These are phyloP conservation scores for Australoheros scitulus DNA, from an alignment of 2,113 vertebrate species.

Conservation along the genomic window DNA sequence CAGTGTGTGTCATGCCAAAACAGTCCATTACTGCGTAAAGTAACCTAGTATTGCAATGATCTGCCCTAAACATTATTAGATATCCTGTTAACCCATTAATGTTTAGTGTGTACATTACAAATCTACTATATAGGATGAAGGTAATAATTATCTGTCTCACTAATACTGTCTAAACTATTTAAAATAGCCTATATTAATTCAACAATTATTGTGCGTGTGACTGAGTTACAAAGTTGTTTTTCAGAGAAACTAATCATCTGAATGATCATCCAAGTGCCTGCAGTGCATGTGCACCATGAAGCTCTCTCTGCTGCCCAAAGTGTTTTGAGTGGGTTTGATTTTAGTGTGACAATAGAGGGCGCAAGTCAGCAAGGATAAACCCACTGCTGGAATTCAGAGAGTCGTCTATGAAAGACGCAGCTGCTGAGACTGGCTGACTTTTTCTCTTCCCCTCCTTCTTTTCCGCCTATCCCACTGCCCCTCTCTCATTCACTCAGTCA, in stretches of 20 bases:
- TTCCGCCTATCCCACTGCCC: background rate
- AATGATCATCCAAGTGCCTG: background rate
- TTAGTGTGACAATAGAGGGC: slow-evolving; percentile 78
- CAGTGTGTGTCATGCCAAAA: background rate
- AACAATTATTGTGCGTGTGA: background rate
- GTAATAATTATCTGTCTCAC: background rate
- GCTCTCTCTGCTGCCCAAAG: background rate
- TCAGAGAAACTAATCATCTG: background rate
- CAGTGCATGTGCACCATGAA: background rate
- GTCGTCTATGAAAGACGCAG: slow-evolving; percentile 57
- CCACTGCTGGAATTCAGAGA: slow-evolving; percentile 70
- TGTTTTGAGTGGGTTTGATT: background rate
- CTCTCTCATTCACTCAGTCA: slow-evolving; percentile 49
- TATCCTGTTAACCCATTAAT: background rate
- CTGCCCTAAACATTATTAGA: background rate
- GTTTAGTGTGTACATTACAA: background rate
- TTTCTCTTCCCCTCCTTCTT: background rate
- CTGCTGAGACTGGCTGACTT: slow-evolving; percentile 54
- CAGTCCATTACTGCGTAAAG: background rate
- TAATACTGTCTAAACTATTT: background rate
- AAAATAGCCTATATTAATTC: background rate
- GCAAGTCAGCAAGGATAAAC: slow-evolving; percentile 73
- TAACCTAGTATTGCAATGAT: background rate
- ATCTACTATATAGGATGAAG: background rate
- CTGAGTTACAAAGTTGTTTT: background rate